Conservation (phyloP, 2,888 invertebrate species). For the Thymelicus lineola region DNA sequence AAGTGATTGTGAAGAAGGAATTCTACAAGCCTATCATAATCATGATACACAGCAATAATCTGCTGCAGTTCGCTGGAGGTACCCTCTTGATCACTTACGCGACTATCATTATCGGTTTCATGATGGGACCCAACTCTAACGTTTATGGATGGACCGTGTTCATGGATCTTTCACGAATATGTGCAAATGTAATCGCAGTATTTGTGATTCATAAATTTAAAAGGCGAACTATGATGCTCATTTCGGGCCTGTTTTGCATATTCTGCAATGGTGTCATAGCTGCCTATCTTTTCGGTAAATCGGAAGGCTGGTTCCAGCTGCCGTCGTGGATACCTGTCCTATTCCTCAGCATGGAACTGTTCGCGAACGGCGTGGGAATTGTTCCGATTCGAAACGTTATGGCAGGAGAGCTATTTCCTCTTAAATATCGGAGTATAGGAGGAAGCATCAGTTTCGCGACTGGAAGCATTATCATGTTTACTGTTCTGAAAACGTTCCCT, state of each 20-base stretch:
- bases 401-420: slow-evolving; percentile 87
- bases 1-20: slow-evolving; percentile 48
- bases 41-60: slow-evolving; percentile 54
- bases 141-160: slow-evolving; percentile 58
- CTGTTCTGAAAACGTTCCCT: slow-evolving; percentile 59
- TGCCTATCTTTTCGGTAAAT: slow-evolving; percentile 51
- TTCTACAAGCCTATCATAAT: slow-evolving; percentile 30
- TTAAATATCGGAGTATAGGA: slow-evolving; percentile 84
- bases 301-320: slow-evolving; percentile 6
- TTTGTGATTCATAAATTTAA: slow-evolving; percentile 63
- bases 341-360: slow-evolving; percentile 68
- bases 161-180: slow-evolving; percentile 59
- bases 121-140: slow-evolving; percentile 53
- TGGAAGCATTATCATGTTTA: slow-evolving; percentile 56
- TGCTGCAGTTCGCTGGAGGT: slow-evolving; percentile 59
- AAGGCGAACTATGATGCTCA: slow-evolving; percentile 58
- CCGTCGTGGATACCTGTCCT: slow-evolving; percentile 50
- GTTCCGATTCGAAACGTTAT: slow-evolving; percentile 88
- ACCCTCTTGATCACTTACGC: slow-evolving; percentile 59
- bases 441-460: slow-evolving; percentile 61
- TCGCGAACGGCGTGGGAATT: slow-evolving; percentile 81
- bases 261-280: slow-evolving; percentile 54
- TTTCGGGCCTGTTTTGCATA: slow-evolving; percentile 53
- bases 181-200: slow-evolving; percentile 59
- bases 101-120: slow-evolving; percentile 55